Base-by-base conservation (phyloP, 2,113 vertebrate genomes). In the Acrocephalus arundinaceus region DNA sequence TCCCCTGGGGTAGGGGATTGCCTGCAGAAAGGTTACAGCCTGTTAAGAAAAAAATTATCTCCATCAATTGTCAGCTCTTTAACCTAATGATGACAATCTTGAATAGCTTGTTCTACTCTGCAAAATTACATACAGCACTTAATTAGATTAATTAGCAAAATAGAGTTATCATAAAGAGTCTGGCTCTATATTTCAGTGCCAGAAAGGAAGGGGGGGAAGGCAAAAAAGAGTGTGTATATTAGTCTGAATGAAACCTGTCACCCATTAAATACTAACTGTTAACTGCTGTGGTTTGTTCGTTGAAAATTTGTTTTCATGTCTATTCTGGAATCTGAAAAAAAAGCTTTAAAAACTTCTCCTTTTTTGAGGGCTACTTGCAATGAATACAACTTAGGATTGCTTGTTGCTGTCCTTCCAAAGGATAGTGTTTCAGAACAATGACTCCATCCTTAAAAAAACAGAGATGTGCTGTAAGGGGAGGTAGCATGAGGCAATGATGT, bases 71-170 rank as follows among this genome's bases (percentile, higher is more conserved):
- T 94, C 91, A 94, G 84, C 96, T 96, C 93, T 93, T 97, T 96
- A 96, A 94, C 90, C 86, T 97, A 97, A 97, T 97, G 94, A 96
- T 95, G 89, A 96, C 79, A 96, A 92, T 94, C 94, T 83, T 73
- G 66, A 96, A 93, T 81, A 94, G 79, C 61, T 95, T 92, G 71
- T 89, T 94, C 63, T 89, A 89, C 87, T 94, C 90, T 55, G 71
- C 86, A 90, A 91, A 96, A 97, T 96, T 96, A 94, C 92, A 93
- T 95, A 91, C 85, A 87, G 70, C 70, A 93, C 73, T 90, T 94
- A 95, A 96, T 97, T 96, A 96, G 84, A 97, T 96, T 96, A 91
- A 97, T 96, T 97, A 90, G 77, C 76, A 82, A 94, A 97, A 96
- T 35, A 93, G 81, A 90, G 71, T 95, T 95, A 96, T 96, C 81